Conservation (phyloP, 1,140 invertebrate genomes). For the Adelges cooleyi region DNA sequence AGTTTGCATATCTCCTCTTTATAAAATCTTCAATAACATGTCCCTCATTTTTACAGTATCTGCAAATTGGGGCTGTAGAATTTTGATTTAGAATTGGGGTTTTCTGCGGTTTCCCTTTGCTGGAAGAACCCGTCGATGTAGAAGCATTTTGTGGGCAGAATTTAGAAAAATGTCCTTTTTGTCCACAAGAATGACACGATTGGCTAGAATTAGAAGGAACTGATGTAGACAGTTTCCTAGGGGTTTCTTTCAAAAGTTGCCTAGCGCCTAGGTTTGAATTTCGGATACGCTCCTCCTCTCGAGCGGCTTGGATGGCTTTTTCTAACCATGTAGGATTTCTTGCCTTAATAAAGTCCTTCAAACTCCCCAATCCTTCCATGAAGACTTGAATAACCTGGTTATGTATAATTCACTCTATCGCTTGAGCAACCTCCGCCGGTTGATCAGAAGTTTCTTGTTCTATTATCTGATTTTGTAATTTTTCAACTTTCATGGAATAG, state of each 20-base stretch:
- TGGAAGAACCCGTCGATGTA: not conserved
- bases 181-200: not conserved
- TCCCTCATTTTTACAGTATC: conserved; percentile 13
- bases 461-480: no score
- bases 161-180: not conserved
- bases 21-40: no score
- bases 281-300: not conserved
- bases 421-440: not conserved
- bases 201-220: not conserved
- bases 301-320: no score
- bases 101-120: no score
- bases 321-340: not conserved
- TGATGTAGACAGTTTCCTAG: not conserved
- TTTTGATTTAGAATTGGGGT: no score
- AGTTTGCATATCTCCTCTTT: not conserved
- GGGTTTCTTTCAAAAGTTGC: not conserved
- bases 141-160: no score
- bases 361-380: not conserved
- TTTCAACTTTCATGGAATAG: not conserved
- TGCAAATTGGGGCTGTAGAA: no score
- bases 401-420: not conserved
- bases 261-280: no score
- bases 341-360: not conserved
- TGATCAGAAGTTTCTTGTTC: no score
- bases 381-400: not conserved